A percentile compares a stretch with the other conserved stretches of the same genome.
Evolutionary conservation across 1,140 invertebrate species (phyloP).

Genomic region (Apis mellifera): DNA sequence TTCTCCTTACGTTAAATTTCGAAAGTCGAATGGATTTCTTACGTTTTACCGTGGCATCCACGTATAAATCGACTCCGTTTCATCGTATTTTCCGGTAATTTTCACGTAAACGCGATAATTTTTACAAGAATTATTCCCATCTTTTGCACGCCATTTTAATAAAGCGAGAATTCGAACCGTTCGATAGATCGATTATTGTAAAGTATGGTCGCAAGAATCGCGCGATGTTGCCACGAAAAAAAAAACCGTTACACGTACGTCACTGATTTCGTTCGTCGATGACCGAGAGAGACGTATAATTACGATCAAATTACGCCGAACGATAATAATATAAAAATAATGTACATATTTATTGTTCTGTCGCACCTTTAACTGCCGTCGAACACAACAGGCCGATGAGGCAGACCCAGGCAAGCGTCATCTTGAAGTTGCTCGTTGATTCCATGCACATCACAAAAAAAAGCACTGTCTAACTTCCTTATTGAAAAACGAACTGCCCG

Average conservation of each 20-base stretch:
- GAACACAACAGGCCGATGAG: conserved; percentile 56
- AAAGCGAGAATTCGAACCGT: neutral
- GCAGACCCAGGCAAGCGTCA: conserved; percentile 62
- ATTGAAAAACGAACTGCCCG: neutral
- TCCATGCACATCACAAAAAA: conserved; percentile 61
- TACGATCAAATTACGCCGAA: neutral
- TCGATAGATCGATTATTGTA: conserved; percentile 13
- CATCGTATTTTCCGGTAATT: neutral
- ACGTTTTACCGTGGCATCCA: neutral
- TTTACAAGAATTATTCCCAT: neutral
- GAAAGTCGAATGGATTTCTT: neutral
- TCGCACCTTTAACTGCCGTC: conserved; percentile 63
- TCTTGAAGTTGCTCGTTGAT: conserved; percentile 45
- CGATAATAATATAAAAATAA: neutral
- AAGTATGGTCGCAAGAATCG: neutral
- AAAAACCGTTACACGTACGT: conserved; percentile 6
- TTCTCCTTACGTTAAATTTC: neutral
- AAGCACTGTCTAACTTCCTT: conserved; percentile 56
- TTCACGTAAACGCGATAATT: neutral
- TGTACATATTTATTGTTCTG: conserved; percentile 5
- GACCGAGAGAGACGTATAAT: no score
- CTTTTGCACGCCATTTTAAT: neutral
- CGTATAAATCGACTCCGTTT: neutral
- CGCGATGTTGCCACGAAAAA: neutral
- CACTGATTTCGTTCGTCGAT: no score